Percentiles rank a stretch among this genome's conserved stretches.
phyloP scores from a whole-genome alignment of 2,113 vertebrate species.

The Bujurquina vittata region DNA sequence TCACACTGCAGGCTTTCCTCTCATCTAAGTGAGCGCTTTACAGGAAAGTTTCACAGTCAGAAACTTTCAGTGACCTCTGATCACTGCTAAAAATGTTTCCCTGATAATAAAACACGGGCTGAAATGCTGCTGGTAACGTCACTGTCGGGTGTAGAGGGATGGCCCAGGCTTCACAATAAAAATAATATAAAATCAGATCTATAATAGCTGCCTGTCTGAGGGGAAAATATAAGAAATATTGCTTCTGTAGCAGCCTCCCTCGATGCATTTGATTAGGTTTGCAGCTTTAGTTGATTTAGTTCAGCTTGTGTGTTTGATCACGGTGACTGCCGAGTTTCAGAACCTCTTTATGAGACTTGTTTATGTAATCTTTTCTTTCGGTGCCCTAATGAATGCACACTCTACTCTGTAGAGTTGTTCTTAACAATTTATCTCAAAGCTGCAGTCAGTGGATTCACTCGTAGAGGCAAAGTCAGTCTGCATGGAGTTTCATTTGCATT shows the following conservation, averaged over 20 bases:
- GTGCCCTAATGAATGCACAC: no score
- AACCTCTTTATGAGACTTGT: not conserved
- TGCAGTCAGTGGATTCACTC: not conserved
- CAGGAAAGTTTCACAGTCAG: not conserved
- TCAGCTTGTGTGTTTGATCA: not conserved
- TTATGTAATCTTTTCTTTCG: no score
- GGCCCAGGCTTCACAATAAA: not conserved
- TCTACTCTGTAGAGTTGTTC: no score
- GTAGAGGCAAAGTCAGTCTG: not conserved
- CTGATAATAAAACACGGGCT: no score
- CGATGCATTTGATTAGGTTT: not conserved
- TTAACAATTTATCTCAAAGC: not conserved
- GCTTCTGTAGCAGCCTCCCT: not conserved
- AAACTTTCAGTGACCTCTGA: not conserved
- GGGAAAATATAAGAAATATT: not conserved
- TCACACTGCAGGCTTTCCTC: not conserved
- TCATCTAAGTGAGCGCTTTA: no score
- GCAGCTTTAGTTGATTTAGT: not conserved
- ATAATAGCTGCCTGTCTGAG: not conserved
- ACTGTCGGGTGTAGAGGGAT: not conserved
- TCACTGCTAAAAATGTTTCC: not conserved
- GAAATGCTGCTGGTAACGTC: no score
- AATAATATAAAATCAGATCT: not conserved
- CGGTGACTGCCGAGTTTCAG: not conserved
- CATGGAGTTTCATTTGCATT: rapidly evolving